These are phyloP conservation scores for Oreochromis grahami DNA, from an alignment of 2,797 vertebrate species.

Conservation along the genomic window DNA sequence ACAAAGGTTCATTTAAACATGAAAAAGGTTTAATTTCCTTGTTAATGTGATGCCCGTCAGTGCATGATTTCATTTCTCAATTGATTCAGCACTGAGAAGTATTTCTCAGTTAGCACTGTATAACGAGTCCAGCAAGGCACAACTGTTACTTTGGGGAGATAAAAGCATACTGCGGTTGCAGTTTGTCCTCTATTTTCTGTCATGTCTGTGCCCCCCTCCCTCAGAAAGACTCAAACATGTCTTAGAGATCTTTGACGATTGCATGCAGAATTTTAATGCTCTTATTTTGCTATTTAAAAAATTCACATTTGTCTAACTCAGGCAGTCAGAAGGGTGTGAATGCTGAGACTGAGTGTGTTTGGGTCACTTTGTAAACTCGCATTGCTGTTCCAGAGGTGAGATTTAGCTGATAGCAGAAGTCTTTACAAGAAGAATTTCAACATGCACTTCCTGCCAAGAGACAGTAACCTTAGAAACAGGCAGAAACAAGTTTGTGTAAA, in stretches of 20 bases:
- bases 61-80: conserved; percentile 17
- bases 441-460: neutral
- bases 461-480: conserved; percentile 16
- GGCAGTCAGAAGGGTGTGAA: neutral
- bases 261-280: neutral
- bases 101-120: neutral
- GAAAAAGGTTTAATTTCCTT: neutral
- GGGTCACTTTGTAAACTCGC: neutral
- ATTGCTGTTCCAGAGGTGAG: neutral
- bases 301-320: neutral
- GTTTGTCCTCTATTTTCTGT: neutral
- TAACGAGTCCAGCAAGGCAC: neutral
- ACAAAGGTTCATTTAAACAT: conserved; percentile 24
- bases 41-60: conserved; percentile 27
- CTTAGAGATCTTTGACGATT: neutral
- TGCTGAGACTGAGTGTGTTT: neutral
- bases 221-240: neutral
- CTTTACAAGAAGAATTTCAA: neutral
- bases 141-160: neutral
- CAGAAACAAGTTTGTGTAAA: conserved; percentile 15
- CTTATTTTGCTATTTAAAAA: neutral
- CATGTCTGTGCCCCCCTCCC: neutral
- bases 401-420: neutral
- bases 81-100: conserved; percentile 7
- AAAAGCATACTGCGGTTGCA: neutral